Percentiles rank a stretch among this genome's conserved stretches.
phyloP scores from a whole-genome alignment of 2,113 vertebrate species.

The Ciconia stormi region DNA sequence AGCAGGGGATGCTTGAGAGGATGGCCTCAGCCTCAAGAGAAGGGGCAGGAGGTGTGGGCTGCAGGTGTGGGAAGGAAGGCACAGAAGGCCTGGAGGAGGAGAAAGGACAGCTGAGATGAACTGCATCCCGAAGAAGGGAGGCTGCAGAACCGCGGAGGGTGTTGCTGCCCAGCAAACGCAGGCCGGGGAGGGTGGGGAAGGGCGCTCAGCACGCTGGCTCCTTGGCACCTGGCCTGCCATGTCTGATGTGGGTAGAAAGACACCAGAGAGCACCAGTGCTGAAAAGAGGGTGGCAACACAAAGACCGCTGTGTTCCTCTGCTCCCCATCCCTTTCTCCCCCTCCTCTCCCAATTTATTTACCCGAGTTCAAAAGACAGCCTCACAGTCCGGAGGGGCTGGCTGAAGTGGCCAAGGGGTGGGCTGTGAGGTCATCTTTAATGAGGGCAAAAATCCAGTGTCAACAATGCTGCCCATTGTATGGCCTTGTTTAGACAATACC shows the following conservation, averaged over 20 bases:
- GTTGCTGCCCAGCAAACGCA: accelerated
- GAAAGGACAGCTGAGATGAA: neutral
- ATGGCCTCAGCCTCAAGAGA: neutral
- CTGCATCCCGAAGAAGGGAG: neutral
- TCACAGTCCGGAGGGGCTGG: conserved; percentile 55
- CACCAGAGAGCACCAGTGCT: conserved; percentile 37
- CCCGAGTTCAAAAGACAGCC: conserved; percentile 63
- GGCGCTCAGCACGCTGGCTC: neutral
- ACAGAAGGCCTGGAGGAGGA: neutral
- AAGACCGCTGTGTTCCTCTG: conserved; percentile 43
- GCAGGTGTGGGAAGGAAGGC: neutral
- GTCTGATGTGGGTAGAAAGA: conserved; percentile 48
- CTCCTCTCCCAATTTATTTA: conserved; percentile 58
- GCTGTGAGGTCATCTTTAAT: conserved; percentile 66
- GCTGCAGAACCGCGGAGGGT: neutral
- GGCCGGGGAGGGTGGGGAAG: neutral
- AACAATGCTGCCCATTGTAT: conserved; percentile 68
- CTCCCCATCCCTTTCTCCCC: conserved; percentile 43
- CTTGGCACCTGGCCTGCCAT: conserved; percentile 41
- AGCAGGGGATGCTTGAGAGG: neutral
- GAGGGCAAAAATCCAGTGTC: conserved; percentile 56
- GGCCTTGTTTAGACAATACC: conserved; percentile 51
- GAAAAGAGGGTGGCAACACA: conserved; percentile 49
- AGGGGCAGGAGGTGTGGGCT: neutral
- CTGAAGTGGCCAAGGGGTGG: conserved; percentile 64